phyloP scores from a whole-genome alignment of 2,888 invertebrate genomes.

The Eugnorisma glareosa region DNA sequence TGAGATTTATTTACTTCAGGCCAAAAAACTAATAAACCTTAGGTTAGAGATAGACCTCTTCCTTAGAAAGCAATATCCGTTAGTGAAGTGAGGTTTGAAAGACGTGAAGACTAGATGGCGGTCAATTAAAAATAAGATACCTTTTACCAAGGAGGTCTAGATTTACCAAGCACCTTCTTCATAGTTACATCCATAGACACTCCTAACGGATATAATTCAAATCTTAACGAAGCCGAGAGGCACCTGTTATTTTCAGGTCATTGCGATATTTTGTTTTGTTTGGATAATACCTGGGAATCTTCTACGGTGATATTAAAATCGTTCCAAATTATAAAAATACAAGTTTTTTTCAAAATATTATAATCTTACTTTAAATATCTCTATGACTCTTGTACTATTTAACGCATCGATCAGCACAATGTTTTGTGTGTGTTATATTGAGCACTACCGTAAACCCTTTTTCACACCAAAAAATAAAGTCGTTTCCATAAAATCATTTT shows the following conservation, averaged over 20 bases:
- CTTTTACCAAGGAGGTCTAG: neutral
- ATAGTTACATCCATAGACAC: neutral
- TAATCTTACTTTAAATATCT: neutral
- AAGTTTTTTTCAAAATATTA: neutral
- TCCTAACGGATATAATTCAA: neutral
- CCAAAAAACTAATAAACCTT: slow-evolving; percentile 9
- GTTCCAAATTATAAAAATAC: neutral
- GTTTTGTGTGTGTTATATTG: neutral
- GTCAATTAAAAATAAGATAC: neutral
- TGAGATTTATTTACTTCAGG: neutral
- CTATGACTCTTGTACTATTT: neutral
- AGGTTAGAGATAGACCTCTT: neutral
- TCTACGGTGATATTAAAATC: neutral
- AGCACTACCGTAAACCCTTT: neutral
- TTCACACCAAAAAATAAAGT: neutral
- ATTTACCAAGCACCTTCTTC: neutral
- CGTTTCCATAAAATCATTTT: neutral
- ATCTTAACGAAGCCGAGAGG: neutral
- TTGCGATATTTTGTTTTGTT: neutral
- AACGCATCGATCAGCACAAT: neutral
- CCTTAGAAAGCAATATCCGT: slow-evolving; percentile 28
- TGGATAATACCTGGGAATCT: neutral
- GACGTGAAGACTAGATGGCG: neutral
- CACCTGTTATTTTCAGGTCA: neutral
- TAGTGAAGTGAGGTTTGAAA: neutral